Conservation (phyloP, 2,797 vertebrate genomes). For the Lindbergichthys nudifrons region DNA sequence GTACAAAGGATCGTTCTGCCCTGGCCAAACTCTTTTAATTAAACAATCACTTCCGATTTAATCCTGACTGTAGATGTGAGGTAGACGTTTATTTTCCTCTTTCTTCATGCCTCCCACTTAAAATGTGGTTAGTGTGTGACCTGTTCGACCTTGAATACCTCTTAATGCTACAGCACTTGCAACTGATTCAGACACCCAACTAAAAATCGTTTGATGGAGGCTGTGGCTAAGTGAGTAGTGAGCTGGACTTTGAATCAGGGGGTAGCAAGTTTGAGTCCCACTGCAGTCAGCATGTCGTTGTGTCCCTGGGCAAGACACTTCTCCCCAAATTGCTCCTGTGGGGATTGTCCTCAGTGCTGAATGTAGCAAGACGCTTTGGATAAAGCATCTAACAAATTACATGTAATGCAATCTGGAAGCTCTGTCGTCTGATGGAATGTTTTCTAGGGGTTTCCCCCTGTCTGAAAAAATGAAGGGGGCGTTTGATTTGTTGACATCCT, state of each 20-base stretch:
- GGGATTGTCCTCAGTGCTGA: no score
- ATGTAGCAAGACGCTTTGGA: no score
- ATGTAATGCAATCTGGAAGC: background rate
- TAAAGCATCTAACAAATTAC: no score
- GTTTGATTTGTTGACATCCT: constrained; percentile 48
- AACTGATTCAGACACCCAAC: background rate
- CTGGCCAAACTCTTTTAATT: background rate
- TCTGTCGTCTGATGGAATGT: background rate
- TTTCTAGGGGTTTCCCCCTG: constrained; percentile 34
- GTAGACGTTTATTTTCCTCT: background rate
- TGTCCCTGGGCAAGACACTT: no score
- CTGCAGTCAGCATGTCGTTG: no score
- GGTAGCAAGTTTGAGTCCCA: no score
- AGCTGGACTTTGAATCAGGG: no score
- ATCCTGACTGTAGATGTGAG: background rate
- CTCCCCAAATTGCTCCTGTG: no score
- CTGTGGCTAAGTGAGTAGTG: no score
- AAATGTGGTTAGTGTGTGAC: background rate
- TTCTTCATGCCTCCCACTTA: background rate
- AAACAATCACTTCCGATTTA: background rate
- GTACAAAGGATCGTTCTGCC: background rate
- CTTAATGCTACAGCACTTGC: background rate
- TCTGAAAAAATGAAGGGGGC: constrained; percentile 7
- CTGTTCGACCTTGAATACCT: constrained; percentile 17
- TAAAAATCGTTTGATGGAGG: background rate